Conservation (phyloP, 2,797 vertebrate species). For the Decapterus maruadsi region DNA sequence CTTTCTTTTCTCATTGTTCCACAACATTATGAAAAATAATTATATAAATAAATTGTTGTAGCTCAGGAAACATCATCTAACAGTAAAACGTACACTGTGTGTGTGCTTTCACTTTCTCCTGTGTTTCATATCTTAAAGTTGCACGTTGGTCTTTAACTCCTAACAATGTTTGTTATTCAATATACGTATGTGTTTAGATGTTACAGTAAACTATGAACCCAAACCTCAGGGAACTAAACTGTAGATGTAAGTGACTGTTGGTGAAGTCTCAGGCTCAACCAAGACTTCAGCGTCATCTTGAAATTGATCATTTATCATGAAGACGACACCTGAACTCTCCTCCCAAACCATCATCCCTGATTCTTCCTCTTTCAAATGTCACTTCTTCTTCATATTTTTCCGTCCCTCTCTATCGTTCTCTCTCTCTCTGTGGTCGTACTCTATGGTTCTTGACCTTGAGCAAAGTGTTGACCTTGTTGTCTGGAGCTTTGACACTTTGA, state of each 20-base stretch:
- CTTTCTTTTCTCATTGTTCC: background rate
- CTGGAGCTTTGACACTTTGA: constrained; percentile 34
- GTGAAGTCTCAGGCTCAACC: too few species aligned
- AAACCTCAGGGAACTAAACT: too few species aligned
- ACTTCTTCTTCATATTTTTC: background rate
- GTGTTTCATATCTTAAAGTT: background rate
- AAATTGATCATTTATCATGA: too few species aligned
- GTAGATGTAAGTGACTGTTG: too few species aligned
- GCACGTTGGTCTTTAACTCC: too few species aligned
- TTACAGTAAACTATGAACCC: too few species aligned
- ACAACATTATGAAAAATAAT: background rate
- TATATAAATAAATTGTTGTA: too few species aligned
- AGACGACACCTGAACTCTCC: background rate
- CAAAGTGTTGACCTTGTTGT: constrained; percentile 19
- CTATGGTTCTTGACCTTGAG: constrained; percentile 5
- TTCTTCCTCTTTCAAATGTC: too few species aligned
- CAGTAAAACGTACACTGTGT: background rate
- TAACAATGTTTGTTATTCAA: too few species aligned
- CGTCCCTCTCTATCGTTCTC: too few species aligned
- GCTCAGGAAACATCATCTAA: background rate
- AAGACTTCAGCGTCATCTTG: too few species aligned
- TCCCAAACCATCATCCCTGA: background rate
- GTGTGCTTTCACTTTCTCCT: background rate
- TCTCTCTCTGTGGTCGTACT: background rate
- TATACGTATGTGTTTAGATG: too few species aligned